A percentile compares a stretch with the other conserved stretches of the same genome.
Evolutionary conservation across 2,797 vertebrate genomes (phyloP).

Genomic region (Psittacula echo): DNA sequence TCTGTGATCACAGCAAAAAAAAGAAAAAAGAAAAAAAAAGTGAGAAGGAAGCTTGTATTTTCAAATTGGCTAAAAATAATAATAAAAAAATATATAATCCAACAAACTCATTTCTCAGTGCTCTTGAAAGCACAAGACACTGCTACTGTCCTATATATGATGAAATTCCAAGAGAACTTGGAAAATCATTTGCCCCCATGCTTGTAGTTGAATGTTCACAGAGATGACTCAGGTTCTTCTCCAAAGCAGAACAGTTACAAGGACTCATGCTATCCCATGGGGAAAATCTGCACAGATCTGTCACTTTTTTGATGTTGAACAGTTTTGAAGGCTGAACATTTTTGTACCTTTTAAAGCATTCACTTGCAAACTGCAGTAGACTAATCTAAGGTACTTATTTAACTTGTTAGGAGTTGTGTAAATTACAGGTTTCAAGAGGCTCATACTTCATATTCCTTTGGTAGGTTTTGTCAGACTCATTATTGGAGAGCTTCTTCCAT

Average conservation of each 20-base stretch:
- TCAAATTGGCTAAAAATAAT: neutral
- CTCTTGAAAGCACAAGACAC: neutral
- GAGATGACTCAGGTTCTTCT: neutral
- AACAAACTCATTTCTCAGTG: neutral
- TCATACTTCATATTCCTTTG: neutral
- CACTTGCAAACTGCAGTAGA: conserved; percentile 5
- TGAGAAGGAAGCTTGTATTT: neutral
- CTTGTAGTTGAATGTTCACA: neutral
- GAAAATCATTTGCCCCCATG: neutral
- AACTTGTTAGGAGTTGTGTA: conserved; percentile 41
- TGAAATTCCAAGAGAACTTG: neutral
- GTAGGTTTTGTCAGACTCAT: conserved; percentile 14
- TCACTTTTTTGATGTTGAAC: conserved; percentile 55
- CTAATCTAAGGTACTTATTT: conserved; percentile 1
- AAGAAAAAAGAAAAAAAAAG: neutral
- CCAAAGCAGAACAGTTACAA: conserved; percentile 49
- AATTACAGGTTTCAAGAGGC: conserved; percentile 46
- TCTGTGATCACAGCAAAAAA: neutral
- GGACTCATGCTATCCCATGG: neutral
- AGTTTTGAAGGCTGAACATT: conserved; percentile 41
- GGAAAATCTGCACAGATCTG: conserved; percentile 35
- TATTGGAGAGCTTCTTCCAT: neutral
- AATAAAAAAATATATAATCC: too few relatives aligned
- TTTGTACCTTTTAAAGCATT: conserved; percentile 35
- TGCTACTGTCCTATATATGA: neutral